Conservation (phyloP, 2,797 vertebrate species). For the Pangasius larnaudii region DNA sequence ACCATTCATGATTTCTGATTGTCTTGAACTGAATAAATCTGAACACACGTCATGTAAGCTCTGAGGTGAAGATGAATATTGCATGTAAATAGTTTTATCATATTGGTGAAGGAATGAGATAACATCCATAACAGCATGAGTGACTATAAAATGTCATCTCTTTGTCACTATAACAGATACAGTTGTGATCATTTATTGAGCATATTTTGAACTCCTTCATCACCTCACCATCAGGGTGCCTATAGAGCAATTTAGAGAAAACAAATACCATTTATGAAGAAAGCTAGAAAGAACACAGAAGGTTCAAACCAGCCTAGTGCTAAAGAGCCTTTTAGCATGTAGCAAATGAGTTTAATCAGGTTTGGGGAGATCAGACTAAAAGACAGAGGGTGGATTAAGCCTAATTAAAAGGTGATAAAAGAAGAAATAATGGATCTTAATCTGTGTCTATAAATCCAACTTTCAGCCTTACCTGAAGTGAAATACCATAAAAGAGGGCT, state of each 20-base stretch:
- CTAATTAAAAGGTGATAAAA: slow-evolving; percentile 10
- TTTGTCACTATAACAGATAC: not conserved
- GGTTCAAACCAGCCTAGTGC: not conserved
- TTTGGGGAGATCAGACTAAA: not conserved
- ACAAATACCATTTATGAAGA: not conserved
- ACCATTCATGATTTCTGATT: not conserved
- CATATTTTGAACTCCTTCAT: not conserved
- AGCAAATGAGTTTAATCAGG: not conserved
- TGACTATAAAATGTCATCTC: not conserved
- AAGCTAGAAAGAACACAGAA: no score
- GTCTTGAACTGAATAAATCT: not conserved
- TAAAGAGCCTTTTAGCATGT: not conserved
- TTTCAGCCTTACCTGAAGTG: not conserved
- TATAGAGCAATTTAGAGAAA: not conserved
- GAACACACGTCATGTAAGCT: not conserved
- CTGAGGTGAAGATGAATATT: not conserved
- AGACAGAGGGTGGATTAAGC: not conserved
- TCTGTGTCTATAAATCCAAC: not conserved
- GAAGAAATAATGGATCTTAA: not conserved
- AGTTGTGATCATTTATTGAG: not conserved
- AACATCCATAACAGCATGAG: not conserved
- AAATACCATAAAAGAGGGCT: not conserved
- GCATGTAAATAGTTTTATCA: not conserved
- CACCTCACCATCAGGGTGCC: not conserved
- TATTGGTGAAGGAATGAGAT: not conserved